A percentile compares a stretch with the other conserved stretches of the same genome.
Evolutionary conservation across 1,140 invertebrate genomes (phyloP).

Genomic region (Notospermus geniculatus): DNA sequence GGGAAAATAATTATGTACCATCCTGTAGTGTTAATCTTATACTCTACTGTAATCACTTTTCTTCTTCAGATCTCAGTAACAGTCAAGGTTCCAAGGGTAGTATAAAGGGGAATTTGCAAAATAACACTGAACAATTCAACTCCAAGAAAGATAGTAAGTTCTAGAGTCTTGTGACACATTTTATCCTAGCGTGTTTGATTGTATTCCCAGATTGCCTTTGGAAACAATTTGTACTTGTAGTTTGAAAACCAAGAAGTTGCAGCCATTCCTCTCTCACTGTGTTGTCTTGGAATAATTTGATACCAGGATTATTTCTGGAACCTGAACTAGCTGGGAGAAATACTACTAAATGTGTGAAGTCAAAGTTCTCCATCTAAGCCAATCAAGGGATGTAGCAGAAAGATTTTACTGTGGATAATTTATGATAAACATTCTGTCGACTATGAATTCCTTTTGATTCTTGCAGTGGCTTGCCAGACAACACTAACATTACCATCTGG

Average conservation of each 20-base stretch:
- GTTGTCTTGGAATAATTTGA: neutral
- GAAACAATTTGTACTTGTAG: no score
- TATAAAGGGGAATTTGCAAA: no score
- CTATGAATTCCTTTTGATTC: slow-evolving; percentile 11
- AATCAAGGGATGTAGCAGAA: neutral
- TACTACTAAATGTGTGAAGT: neutral
- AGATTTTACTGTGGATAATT: slow-evolving; percentile 5
- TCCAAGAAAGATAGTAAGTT: no score
- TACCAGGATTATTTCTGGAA: neutral
- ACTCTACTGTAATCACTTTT: no score
- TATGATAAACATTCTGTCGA: neutral
- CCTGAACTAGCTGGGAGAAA: neutral
- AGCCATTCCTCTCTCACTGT: no score
- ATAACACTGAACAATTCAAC: no score
- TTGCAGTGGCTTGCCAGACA: slow-evolving; percentile 40
- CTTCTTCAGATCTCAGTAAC: no score
- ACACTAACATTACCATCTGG: slow-evolving; percentile 38
- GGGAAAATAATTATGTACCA: neutral
- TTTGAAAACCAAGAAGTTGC: no score
- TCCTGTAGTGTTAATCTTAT: neutral
- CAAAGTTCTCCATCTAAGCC: neutral
- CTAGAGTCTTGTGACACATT: no score
- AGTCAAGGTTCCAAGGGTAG: no score
- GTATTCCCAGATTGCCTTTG: no score
- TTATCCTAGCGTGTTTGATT: no score